Percentiles rank a stretch among this genome's conserved stretches.
Evolutionary conservation across 2,888 invertebrate genomes (phyloP).

Genomic region (Agrochola lychnidis): DNA sequence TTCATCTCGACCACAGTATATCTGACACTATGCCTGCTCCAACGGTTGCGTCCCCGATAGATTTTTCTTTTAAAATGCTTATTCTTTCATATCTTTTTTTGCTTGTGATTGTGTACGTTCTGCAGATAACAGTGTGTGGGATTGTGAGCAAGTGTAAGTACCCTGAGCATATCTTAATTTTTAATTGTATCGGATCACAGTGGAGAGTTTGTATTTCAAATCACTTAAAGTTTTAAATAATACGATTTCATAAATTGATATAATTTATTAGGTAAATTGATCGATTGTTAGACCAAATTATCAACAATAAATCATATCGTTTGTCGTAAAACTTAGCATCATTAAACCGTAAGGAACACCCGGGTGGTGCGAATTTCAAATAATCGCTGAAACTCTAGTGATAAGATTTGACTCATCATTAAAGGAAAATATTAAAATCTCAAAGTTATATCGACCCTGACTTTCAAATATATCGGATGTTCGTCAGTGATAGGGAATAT

Average conservation of each 20-base stretch:
- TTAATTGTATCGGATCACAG: neutral
- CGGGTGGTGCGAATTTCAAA: neutral
- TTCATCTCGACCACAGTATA: neutral
- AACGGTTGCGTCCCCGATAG: neutral
- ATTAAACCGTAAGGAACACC: neutral
- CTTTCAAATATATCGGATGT: conserved; percentile 19
- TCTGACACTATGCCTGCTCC: neutral
- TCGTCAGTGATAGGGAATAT: neutral
- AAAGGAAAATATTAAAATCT: conserved; percentile 1
- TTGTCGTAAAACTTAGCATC: neutral
- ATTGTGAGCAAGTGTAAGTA: conserved; percentile 25
- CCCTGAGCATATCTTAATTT: neutral
- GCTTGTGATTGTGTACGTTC: conserved; percentile 15
- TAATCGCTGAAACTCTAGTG: neutral
- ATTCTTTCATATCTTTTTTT: neutral
- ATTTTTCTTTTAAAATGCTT: conserved; percentile 12
- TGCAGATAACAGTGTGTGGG: neutral
- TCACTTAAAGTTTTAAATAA: neutral
- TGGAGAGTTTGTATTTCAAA: neutral
- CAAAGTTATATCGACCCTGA: conserved; percentile 13
- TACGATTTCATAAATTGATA: neutral
- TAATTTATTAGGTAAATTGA: neutral
- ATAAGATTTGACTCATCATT: conserved; percentile 9
- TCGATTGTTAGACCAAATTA: neutral
- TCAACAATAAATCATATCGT: neutral